Evolutionary conservation across 2,113 vertebrate species (phyloP).

Genomic region (Uria lomvia): DNA sequence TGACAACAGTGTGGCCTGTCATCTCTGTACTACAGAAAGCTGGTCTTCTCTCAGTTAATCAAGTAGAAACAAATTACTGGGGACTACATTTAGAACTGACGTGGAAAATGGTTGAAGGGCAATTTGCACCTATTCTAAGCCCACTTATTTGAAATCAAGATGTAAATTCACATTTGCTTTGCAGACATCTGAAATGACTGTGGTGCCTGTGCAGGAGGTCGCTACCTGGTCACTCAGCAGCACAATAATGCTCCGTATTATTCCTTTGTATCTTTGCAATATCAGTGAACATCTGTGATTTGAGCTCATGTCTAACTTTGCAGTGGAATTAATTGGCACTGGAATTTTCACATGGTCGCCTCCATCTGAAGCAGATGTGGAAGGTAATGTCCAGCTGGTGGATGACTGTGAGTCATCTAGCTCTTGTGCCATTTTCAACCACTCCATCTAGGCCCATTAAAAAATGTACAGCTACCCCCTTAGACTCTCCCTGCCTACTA

Average conservation of each 20-base stretch:
- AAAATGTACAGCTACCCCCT: neutral
- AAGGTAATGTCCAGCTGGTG: neutral
- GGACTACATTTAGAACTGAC: neutral
- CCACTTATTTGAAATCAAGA: neutral
- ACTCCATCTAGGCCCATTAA: neutral
- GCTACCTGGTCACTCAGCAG: neutral
- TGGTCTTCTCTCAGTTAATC: neutral
- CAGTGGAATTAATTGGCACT: neutral
- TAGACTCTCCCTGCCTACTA: neutral
- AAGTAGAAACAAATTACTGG: neutral
- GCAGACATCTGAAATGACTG: neutral
- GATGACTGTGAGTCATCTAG: neutral
- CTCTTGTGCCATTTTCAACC: neutral
- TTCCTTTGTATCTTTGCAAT: neutral
- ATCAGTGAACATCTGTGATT: neutral
- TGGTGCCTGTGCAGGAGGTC: neutral
- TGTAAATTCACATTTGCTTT: neutral
- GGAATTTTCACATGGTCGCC: neutral
- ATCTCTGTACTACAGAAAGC: neutral
- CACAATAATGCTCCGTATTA: fast-evolving
- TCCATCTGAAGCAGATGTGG: neutral
- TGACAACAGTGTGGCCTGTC: neutral
- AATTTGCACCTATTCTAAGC: neutral
- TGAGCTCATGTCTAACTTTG: neutral
- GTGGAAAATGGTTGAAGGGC: neutral